A percentile compares a stretch with the other conserved stretches of the same genome.
These are phyloP conservation scores for Tenodera sinensis DNA, from an alignment of 2,888 invertebrate species.

Conservation along the genomic window DNA sequence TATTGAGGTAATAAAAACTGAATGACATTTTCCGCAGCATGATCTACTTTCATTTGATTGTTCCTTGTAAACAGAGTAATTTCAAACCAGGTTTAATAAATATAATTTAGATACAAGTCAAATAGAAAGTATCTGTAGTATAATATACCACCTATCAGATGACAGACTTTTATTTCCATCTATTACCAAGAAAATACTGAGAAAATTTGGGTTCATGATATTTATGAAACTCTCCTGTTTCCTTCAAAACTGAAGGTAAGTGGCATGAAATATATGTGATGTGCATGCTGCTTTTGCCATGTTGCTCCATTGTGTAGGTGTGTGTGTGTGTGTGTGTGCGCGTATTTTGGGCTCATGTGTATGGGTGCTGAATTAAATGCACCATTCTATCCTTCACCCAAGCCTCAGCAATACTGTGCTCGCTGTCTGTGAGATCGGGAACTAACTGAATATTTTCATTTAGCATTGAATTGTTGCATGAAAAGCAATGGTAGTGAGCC, in stretches of 20 bases:
- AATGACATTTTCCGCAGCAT: too few relatives aligned
- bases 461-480: not conserved
- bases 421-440: not conserved
- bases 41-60: too few relatives aligned
- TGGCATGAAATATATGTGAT: not conserved
- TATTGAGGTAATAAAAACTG: too few relatives aligned
- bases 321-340: not conserved
- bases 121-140: too few relatives aligned
- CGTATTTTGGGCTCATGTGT: not conserved
- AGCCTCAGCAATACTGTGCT: not conserved
- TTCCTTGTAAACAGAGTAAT: too few relatives aligned
- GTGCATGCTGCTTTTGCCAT: not conserved
- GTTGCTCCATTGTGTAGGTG: not conserved
- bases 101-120: too few relatives aligned
- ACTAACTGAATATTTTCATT: not conserved
- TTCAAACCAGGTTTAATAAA: too few relatives aligned
- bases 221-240: not conserved
- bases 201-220: not conserved
- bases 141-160: too few relatives aligned
- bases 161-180: not conserved
- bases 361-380: not conserved
- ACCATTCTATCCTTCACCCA: not conserved
- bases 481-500: not conserved
- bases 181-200: not conserved
- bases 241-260: not conserved